phyloP scores from a whole-genome alignment of 2,113 vertebrate genomes.

The Anolis carolinensis region DNA sequence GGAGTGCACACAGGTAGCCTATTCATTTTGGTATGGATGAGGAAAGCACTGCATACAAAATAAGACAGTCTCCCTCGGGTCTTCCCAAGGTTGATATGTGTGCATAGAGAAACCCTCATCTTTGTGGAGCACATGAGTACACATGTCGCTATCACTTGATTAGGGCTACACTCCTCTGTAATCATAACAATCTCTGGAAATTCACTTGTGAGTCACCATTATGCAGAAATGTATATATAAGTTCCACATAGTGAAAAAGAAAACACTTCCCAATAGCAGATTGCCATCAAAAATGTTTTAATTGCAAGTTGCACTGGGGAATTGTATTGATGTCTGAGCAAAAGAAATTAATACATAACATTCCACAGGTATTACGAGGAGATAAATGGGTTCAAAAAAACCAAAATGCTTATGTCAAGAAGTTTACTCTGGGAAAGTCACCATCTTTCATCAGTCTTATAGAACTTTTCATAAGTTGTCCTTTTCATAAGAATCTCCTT shows the following conservation, averaged over 20 bases:
- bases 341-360: neutral
- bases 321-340: neutral
- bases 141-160: too few relatives aligned
- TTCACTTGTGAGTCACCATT: neutral
- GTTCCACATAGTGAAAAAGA: rapidly evolving
- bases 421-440: too few relatives aligned
- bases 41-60: neutral
- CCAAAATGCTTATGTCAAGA: too few relatives aligned
- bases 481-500: too few relatives aligned
- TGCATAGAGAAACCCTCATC: neutral
- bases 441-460: too few relatives aligned
- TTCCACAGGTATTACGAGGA: neutral
- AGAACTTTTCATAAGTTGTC: too few relatives aligned
- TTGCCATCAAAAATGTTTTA: slow-evolving; percentile 17
- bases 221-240: neutral
- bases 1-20: neutral
- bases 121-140: neutral
- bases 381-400: too few relatives aligned
- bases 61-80: neutral
- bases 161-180: neutral
- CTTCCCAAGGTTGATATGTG: neutral
- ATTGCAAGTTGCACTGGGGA: neutral
- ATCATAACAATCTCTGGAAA: neutral
- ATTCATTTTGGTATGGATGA: neutral
- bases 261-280: neutral